A percentile compares a stretch with the other conserved stretches of the same genome.
Evolutionary conservation across 92 coral and sea anemone species (phyloP).

Genomic region (Siderastrea radians): DNA sequence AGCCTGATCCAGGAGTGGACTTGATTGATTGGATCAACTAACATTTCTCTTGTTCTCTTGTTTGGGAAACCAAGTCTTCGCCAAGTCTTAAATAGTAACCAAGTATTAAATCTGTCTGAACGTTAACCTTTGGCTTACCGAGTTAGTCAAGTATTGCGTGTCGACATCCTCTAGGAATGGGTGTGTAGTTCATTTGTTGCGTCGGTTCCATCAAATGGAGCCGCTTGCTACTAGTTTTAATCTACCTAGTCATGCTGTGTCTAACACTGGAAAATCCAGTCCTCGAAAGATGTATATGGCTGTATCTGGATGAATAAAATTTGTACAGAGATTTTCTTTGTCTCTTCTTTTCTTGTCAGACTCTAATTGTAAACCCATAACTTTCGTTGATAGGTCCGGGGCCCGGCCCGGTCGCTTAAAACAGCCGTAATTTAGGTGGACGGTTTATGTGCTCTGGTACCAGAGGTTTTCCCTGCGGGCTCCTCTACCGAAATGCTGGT

Average conservation of each 20-base stretch:
- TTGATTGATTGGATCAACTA: too few species aligned
- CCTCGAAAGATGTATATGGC: conserved; percentile 88
- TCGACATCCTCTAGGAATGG: conserved; percentile 19
- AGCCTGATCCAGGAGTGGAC: too few species aligned
- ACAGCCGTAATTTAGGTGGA: too few species aligned
- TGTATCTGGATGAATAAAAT: conserved; percentile 91
- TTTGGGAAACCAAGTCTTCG: too few species aligned
- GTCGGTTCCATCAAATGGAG: conserved; percentile 50
- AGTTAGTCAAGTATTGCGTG: background rate
- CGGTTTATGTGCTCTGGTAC: too few species aligned
- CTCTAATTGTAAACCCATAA: background rate
- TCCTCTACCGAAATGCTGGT: too few species aligned
- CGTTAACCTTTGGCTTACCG: background rate
- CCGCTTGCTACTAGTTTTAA: conserved; percentile 72
- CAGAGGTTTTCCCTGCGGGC: too few species aligned
- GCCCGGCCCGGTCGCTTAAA: too few species aligned
- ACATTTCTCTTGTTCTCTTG: too few species aligned
- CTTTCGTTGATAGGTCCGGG: too few species aligned
- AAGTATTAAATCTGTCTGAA: background rate
- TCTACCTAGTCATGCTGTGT: conserved; percentile 78
- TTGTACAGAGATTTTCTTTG: conserved; percentile 75
- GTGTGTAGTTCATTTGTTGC: conserved; percentile 36
- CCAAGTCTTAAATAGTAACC: background rate
- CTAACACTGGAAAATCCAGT: conserved; percentile 79
- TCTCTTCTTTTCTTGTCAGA: background rate